Evolutionary conservation across 2,888 invertebrate species (phyloP), one percentile per base, ranked within the genome.

Genomic region (Pristionchus entomophagus): DNA sequence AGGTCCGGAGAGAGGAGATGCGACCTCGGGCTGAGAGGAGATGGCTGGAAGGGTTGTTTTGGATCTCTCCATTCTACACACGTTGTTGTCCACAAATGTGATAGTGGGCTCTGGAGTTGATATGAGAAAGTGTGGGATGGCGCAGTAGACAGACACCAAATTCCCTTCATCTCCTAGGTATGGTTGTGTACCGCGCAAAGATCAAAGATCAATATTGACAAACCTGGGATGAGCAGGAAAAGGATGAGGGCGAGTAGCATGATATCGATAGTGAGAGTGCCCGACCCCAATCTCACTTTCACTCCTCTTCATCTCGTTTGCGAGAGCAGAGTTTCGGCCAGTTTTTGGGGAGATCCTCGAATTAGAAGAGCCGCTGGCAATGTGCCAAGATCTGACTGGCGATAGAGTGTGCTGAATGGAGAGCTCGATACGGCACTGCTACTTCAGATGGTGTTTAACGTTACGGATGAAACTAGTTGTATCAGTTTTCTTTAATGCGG

Each of bases 281-380:
- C n/a, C 41, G 73, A 73, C 73, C 73, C 73, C 26, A 73, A 73
- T 73, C 73, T 73, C 73, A 73, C 73, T 73, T 73, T 73, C 73
- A 41, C 26, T 26, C 41, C 73, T 45, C 14, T 26, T 35, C 35
- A 73, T 41, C 73, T 45, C 73, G 73, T 73, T 73, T 73, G n/a
- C n/a, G n/a, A 22, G 41, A 4, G 6, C 4, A n/a, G 41, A 41
- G 41, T 73, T 73, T 73, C 26, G n/a, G 73, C 65, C 41, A 73
- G 73, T 73, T 73, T 69, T 73, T 73, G 22, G n/a, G 10, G 38
- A 45, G n/a, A 22, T 35, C 41, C 0, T 32, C 41, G 56, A 56
- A 22, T 22, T 41, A 3, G n/a, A 10, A 73, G 26, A 45, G 41
- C 26, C 38, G 32, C 19, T 73, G 73, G 41, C 73, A 73, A 22